Evolutionary conservation across 2,888 invertebrate species (phyloP).

Genomic region (Caradrina clavipalpis): DNA sequence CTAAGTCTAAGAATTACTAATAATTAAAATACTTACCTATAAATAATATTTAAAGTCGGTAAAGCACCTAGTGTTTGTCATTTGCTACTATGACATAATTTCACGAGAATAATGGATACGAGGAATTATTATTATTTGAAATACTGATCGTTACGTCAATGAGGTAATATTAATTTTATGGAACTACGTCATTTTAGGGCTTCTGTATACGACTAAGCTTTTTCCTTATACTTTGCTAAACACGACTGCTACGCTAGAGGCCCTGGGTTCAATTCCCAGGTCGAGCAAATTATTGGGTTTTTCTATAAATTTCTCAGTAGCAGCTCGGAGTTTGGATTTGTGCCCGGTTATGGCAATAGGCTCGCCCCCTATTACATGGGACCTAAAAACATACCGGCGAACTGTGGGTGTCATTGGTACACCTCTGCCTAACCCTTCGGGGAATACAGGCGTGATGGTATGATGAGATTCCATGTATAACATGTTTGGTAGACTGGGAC

Average conservation of each 20-base stretch:
- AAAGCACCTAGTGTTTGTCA: not conserved
- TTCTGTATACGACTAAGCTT: not conserved
- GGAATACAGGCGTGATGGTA: too few species aligned
- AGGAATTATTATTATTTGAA: conserved; percentile 32
- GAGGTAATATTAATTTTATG: not conserved
- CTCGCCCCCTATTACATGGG: too few species aligned
- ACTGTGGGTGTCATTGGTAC: too few species aligned
- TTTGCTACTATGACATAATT: conserved; percentile 52
- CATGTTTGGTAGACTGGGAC: not conserved
- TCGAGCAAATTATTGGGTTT: too few species aligned
- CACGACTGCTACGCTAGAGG: too few species aligned
- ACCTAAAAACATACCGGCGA: too few species aligned
- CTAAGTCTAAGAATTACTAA: not conserved
- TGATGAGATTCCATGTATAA: too few species aligned
- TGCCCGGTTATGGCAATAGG: too few species aligned
- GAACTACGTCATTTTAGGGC: not conserved
- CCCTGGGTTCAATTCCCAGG: too few species aligned
- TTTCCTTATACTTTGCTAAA: not conserved
- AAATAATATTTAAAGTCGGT: conserved; percentile 9
- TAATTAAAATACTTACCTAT: conserved; percentile 9
- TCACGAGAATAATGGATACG: conserved; percentile 45
- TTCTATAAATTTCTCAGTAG: too few species aligned
- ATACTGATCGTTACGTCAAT: conserved; percentile 2
- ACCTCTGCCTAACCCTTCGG: too few species aligned
- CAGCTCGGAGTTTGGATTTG: too few species aligned